phyloP scores from a whole-genome alignment of 35 echinoderm and acorn worm species.

The Ptychodera flava region DNA sequence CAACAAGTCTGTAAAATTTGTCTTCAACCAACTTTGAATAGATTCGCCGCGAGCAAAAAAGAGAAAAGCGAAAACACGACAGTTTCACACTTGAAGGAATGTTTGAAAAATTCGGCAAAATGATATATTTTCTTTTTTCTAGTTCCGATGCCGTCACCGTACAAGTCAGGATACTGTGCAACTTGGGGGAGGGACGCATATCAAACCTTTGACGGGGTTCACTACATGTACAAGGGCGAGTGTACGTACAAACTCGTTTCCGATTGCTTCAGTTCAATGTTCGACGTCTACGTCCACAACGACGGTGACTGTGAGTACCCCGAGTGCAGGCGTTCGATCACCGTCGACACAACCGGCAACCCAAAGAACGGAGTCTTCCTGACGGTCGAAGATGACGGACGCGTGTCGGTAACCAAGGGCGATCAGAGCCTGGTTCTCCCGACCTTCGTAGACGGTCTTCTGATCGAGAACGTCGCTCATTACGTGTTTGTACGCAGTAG shows the following conservation, averaged over 20 bases:
- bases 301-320: not conserved
- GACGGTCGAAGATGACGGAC: slow-evolving; percentile 15
- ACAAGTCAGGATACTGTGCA: no score
- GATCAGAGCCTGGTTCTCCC: slow-evolving; percentile 24
- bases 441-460: slow-evolving; percentile 30
- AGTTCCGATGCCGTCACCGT: no score
- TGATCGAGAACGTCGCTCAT: slow-evolving; percentile 40
- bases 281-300: not conserved
- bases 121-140: no score
- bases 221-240: slow-evolving; percentile 55
- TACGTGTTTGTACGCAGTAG: slow-evolving; percentile 55
- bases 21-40: no score
- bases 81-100: no score
- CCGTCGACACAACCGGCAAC: slow-evolving; percentile 43
- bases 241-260: slow-evolving; percentile 49
- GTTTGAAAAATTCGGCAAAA: no score
- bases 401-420: not conserved
- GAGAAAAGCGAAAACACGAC: no score
- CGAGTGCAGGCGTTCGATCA: slow-evolving; percentile 32
- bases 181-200: not conserved
- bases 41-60: no score
- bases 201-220: slow-evolving; percentile 45
- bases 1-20: no score
- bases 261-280: not conserved
- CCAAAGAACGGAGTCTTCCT: slow-evolving; percentile 11